Base-by-base conservation (phyloP, 1,140 invertebrate genomes). In the Drosophila asahinai region DNA sequence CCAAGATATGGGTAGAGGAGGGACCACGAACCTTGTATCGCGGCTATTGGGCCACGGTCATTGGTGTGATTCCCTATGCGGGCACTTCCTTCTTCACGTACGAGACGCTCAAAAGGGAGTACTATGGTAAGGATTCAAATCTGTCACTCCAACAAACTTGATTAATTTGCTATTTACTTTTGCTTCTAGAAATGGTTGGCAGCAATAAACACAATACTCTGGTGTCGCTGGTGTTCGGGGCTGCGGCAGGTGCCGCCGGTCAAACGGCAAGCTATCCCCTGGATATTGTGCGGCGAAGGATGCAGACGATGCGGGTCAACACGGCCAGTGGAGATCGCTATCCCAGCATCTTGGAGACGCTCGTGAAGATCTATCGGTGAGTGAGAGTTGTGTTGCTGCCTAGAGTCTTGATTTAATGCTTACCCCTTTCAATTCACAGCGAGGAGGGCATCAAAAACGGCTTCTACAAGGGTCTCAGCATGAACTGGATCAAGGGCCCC, bases 401-500 rank as follows among this genome's bases (percentile, higher is more conserved):
- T 3, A 22, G 0, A 22, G 1, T 0, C 0, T 11, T 15, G 14
- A 40, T 12, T 17, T 8, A 48, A 33, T n/a, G 22, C 48, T 11
- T 17, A 33, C 2, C 36, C 36, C 52, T 47, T 59, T 43, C 54
- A 52, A 84, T 80, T 75, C 77, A 93, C 93, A 97, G 96, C 61
- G 95, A 96, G 78, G 98, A 99, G 94, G 98, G 99, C 27, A 93
- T 98, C 22, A 96, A 95, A 92, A 94, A 95, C 72, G 99, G 98
- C 1, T 96, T 99, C 86, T 99, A 98, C 94, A 99, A 99, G 94
- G 99, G 99, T 0, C 95, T 99, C 1, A 98, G 97, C 80, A 98
- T 99, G 97, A 99, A 99, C 94, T 99, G 98, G 98, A 96, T 99
- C 3, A 99, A 99, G 94, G 99, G 99, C 6, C 99, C 99, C 1